Conservation (phyloP, 1,140 invertebrate species). For the Drosophila willistoni region DNA sequence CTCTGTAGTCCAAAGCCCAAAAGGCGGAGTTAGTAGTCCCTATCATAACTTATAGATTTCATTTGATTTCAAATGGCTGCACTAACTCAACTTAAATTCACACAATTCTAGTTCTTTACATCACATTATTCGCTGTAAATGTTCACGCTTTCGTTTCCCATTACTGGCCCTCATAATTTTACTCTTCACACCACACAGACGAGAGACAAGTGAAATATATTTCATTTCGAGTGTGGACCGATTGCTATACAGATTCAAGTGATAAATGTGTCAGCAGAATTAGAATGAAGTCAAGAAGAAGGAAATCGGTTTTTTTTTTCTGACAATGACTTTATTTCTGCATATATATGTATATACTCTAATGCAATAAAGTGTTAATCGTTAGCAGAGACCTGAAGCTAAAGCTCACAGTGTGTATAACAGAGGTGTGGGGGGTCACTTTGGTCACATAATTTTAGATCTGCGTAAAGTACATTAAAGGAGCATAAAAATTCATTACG, state of each 20-base stretch:
- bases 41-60: constrained; percentile 35
- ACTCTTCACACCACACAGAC: constrained; percentile 2
- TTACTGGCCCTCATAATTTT: constrained; percentile 59
- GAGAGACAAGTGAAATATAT: constrained; percentile 46
- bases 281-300: background rate
- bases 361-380: constrained; percentile 72
- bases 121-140: constrained; percentile 45
- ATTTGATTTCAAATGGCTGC: constrained; percentile 30
- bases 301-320: no score
- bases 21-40: background rate
- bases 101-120: constrained; percentile 9
- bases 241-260: constrained; percentile 58
- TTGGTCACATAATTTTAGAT: constrained; percentile 67
- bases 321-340: no score
- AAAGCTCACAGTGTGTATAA: constrained; percentile 17
- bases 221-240: background rate
- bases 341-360: background rate
- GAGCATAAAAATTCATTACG: constrained; percentile 79
- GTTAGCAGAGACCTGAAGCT: constrained; percentile 45
- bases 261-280: constrained; percentile 41
- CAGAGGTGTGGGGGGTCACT: constrained; percentile 26
- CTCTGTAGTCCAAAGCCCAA: background rate
- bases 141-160: constrained; percentile 52
- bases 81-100: constrained; percentile 41
- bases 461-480: constrained; percentile 75